Conservation (phyloP, 2,797 vertebrate genomes). For the Carapus acus region DNA sequence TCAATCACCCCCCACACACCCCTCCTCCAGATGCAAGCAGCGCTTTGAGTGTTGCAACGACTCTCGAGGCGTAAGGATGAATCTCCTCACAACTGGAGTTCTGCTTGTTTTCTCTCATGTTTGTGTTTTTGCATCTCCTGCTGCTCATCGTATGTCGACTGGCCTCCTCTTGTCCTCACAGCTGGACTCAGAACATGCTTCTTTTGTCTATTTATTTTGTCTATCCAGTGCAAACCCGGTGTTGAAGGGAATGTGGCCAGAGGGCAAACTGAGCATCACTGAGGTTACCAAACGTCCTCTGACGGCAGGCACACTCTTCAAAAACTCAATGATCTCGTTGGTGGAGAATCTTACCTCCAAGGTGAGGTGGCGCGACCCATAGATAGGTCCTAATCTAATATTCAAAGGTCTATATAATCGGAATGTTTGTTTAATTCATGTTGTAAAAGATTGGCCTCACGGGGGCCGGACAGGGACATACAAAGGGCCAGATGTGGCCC, state of each 20-base stretch:
- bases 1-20: conserved; percentile 15
- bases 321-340: conserved; percentile 95
- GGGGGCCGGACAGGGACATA: too few species aligned
- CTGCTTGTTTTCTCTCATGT: too few species aligned
- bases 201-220: background rate
- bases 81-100: too few species aligned
- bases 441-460: too few species aligned
- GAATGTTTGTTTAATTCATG: too few species aligned
- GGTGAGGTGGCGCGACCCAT: conserved; percentile 66
- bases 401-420: background rate
- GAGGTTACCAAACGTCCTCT: conserved; percentile 96
- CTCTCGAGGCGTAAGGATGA: too few species aligned
- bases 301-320: conserved; percentile 93
- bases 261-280: conserved; percentile 95
- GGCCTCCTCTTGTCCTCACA: background rate
- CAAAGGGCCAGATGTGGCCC: too few species aligned
- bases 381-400: too few species aligned
- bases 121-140: too few species aligned
- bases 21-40: conserved; percentile 8
- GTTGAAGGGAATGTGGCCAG: conserved; percentile 96
- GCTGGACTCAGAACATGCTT: background rate
- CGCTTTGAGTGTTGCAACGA: too few species aligned
- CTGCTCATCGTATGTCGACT: conserved; percentile 3
- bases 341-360: conserved; percentile 95
- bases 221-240: conserved; percentile 84